Evolutionary conservation across 2,113 vertebrate genomes (phyloP).

Genomic region (Otis tarda): DNA sequence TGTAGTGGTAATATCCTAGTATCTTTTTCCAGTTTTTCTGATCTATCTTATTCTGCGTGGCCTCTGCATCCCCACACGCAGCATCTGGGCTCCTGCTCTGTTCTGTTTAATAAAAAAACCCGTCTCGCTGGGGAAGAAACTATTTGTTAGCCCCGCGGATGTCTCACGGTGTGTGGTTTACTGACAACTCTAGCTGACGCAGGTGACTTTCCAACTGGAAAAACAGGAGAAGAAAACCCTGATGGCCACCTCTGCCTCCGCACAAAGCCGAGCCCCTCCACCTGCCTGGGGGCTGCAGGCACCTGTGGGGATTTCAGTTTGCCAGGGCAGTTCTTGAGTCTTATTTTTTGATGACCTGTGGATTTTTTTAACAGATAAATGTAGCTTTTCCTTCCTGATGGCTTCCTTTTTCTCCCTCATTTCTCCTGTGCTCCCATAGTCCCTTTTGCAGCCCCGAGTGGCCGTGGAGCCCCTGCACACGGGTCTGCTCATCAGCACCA

Average conservation of each 20-base stretch:
- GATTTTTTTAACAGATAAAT: not conserved
- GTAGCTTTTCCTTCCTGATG: not conserved
- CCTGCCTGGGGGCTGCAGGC: not conserved
- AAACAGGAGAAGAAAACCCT: not conserved
- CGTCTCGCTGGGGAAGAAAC: not conserved
- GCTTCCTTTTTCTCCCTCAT: not conserved
- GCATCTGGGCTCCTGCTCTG: not conserved
- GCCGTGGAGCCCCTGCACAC: accelerated
- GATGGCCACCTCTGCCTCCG: not conserved
- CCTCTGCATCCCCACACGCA: not conserved
- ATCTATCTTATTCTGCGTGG: accelerated
- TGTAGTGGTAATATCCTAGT: not conserved
- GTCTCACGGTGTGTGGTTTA: not conserved
- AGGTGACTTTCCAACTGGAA: not conserved
- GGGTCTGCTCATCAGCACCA: too few species aligned
- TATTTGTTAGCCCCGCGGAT: not conserved
- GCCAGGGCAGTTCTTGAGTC: not conserved
- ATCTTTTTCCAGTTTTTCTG: not conserved
- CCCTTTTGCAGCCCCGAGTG: not conserved
- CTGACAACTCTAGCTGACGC: not conserved
- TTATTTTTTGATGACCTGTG: not conserved
- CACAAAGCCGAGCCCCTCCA: not conserved
- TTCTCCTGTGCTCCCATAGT: not conserved
- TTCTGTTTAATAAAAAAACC: not conserved
- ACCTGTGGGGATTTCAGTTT: not conserved